These are phyloP conservation scores for Oxycera nigricornis DNA, from an alignment of 2,888 invertebrate species.

Conservation along the genomic window DNA sequence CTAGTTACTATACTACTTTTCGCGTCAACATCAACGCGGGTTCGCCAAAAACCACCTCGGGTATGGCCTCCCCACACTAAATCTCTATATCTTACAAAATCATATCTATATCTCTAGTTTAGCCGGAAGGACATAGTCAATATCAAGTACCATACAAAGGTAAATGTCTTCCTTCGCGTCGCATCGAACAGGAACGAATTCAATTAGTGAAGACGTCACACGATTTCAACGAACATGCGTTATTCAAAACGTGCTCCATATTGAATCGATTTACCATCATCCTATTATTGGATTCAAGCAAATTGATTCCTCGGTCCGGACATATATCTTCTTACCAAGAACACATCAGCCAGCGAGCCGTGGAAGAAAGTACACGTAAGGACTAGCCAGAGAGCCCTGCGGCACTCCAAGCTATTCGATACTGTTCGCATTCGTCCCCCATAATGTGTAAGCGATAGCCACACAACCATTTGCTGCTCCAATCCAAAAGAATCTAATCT, in stretches of 20 bases:
- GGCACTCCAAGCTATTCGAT: constrained; percentile 28
- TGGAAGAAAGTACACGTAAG: constrained; percentile 7
- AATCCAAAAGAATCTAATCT: constrained; percentile 33
- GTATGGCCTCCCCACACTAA: too few species aligned
- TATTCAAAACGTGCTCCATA: constrained; percentile 37
- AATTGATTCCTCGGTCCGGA: constrained; percentile 34
- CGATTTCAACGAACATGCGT: constrained; percentile 29
- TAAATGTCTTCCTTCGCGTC: not conserved
- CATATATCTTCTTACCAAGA: constrained; percentile 25
- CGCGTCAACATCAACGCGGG: too few species aligned
- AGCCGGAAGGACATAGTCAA: not conserved
- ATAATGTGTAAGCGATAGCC: constrained; percentile 8
- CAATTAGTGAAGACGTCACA: constrained; percentile 38
- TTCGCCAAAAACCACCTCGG: too few species aligned
- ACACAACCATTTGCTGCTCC: constrained; percentile 9
- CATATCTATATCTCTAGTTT: not conserved
- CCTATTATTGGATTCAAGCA: constrained; percentile 37
- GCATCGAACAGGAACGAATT: constrained; percentile 29
- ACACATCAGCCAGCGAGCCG: constrained; percentile 1
- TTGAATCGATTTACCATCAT: constrained; percentile 32
- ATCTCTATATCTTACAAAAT: too few species aligned
- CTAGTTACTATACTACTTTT: too few species aligned
- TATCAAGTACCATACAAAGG: not conserved
- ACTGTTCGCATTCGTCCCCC: constrained; percentile 7
- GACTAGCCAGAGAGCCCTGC: constrained; percentile 21